Conservation (phyloP, 2,113 vertebrate genomes). For the Turdus rufiventris region DNA sequence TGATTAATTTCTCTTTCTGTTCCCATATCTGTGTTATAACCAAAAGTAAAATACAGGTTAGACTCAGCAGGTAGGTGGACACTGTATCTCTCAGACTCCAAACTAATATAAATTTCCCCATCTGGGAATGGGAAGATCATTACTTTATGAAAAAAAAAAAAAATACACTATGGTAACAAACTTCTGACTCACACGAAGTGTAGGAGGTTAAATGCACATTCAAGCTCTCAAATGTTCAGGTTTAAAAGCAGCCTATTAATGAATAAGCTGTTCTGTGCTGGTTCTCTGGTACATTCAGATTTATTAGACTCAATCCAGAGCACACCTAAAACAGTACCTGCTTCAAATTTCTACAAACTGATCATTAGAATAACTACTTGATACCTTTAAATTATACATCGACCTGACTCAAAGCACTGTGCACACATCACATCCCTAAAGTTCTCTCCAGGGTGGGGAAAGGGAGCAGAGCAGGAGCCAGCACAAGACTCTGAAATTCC, state of each 20-base stretch:
- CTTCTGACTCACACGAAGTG: neutral
- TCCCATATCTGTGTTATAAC: neutral
- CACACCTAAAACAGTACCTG: neutral
- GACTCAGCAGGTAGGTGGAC: neutral
- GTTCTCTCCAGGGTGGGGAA: neutral
- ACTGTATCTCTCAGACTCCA: neutral
- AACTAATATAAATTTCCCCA: neutral
- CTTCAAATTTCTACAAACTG: neutral
- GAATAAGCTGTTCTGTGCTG: neutral
- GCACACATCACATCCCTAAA: neutral
- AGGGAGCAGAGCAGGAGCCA: neutral
- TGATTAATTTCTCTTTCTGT: neutral
- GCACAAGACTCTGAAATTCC: neutral
- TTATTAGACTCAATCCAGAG: neutral
- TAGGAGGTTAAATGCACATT: conserved; percentile 13
- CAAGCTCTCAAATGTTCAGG: neutral
- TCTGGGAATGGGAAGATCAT: neutral
- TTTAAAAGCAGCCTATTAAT: neutral
- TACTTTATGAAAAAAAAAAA: conserved; percentile 4
- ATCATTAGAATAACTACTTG: neutral
- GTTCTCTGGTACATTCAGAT: neutral
- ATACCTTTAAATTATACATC: neutral
- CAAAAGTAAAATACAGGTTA: neutral
- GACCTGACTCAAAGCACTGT: neutral
- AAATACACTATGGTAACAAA: neutral